Conservation (phyloP, 2,888 invertebrate species). For the Helicoverpa assulta region DNA sequence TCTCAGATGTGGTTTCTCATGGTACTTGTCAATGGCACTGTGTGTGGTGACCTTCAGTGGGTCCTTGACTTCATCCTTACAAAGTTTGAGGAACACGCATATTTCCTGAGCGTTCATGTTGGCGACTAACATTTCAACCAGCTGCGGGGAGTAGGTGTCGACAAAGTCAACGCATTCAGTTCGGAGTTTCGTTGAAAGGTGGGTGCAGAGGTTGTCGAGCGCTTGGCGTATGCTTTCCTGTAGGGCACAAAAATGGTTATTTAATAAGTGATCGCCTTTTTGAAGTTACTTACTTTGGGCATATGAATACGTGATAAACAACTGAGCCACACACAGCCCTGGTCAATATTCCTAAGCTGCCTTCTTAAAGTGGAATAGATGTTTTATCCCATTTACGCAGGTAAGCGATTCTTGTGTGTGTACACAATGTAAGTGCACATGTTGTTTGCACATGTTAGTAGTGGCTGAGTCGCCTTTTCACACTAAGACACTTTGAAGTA, state of each 20-base stretch:
- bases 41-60: slow-evolving; percentile 73
- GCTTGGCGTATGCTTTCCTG: slow-evolving; percentile 93
- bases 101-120: slow-evolving; percentile 93
- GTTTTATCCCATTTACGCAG: too few relatives aligned
- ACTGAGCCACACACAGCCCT: too few relatives aligned
- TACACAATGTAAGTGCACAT: too few relatives aligned
- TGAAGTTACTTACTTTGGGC: too few relatives aligned
- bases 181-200: slow-evolving; percentile 91
- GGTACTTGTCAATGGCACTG: slow-evolving; percentile 77
- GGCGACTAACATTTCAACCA: slow-evolving; percentile 94
- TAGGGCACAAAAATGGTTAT: not conserved
- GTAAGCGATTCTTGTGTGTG: too few relatives aligned
- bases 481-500: too few relatives aligned
- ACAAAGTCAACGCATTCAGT: slow-evolving; percentile 94
- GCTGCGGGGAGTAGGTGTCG: slow-evolving; percentile 93
- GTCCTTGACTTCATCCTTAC: slow-evolving; percentile 86
- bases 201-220: slow-evolving; percentile 92
- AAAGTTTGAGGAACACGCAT: slow-evolving; percentile 94
- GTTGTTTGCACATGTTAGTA: too few relatives aligned
- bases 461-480: too few relatives aligned
- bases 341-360: too few relatives aligned
- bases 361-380: too few relatives aligned
- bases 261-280: too few relatives aligned
- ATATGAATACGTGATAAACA: too few relatives aligned
- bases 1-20: slow-evolving; percentile 78